Evolutionary conservation across 2,888 invertebrate genomes (phyloP), one percentile per base, ranked within the genome.

Genomic region (Chironomus riparius): DNA sequence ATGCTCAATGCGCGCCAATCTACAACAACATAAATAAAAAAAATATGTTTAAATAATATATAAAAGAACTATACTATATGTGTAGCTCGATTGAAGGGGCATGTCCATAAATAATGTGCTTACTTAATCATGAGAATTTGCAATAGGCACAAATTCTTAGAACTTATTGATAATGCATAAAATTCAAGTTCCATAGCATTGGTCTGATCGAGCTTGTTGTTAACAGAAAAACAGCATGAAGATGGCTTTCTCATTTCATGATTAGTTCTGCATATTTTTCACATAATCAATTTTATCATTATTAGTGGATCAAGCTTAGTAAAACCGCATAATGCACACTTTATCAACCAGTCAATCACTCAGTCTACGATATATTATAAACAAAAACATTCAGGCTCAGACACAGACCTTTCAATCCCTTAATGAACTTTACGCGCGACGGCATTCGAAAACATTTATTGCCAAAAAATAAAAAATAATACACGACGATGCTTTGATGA

Each of bases 1-100:
- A 68, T 68, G 68, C 28, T 28, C 68, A 38, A 68, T 68, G 68
- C 28, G 68, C 68, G 68, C 68, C 68, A 68, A 68, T 38, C 38
- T 47, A 10, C 6, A 68, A 15, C 38, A 65, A 65, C 65, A 65
- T 65, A 65, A 65, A 65, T 65, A 65, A 65, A 65, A 18, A 24
- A 65, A 18, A 65, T 24, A 65, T 62, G 15, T 50, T 15, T 50
- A 62, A 62, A 62, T n/a, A 48, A 5, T 38, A 50, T 10, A 65
- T 21, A 65, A 65, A 65, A 21, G 18, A 21, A 56, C n/a, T 50
- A 18, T 56, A 56, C 56, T 56, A 56, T 38, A 38, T 38, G 38
- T 38, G 38, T 38, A 38, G 38, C 38, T 38, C 38, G 56, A 56
- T 18, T 56, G 56, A 56, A 18, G 56, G 56, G 56, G 56, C 56